These are phyloP conservation scores for Plotosus lineatus DNA, from an alignment of 2,113 vertebrate species.

Conservation along the genomic window DNA sequence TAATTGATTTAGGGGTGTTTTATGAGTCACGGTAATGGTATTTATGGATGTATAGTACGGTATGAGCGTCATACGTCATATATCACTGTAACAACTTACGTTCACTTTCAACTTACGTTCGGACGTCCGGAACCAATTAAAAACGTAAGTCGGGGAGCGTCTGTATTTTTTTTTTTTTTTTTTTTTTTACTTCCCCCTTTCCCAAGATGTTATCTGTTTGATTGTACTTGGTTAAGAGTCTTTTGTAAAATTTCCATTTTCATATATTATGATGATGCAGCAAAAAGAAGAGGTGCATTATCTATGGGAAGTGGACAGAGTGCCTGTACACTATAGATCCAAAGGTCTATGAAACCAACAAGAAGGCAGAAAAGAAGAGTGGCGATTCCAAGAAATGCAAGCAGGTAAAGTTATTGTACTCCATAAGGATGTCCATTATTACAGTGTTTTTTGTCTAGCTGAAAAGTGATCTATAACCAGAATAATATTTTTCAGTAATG, in stretches of 20 bases:
- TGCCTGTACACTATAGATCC: slow-evolving; percentile 89
- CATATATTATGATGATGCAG: slow-evolving; percentile 63
- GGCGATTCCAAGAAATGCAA: slow-evolving; percentile 75
- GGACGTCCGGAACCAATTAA: too few relatives aligned
- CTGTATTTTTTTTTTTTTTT: too few relatives aligned
- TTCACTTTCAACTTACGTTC: too few relatives aligned
- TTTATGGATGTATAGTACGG: too few relatives aligned
- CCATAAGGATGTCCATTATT: background rate
- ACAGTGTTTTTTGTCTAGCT: too few relatives aligned
- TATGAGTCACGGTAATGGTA: too few relatives aligned
- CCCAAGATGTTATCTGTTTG: background rate
- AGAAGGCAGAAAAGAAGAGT: slow-evolving; percentile 81
- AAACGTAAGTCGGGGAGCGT: too few relatives aligned
- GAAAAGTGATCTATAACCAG: background rate
- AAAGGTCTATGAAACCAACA: slow-evolving; percentile 76
- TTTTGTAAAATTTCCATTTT: slow-evolving; percentile 7
- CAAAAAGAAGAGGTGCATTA: slow-evolving; percentile 86
- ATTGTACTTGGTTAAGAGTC: background rate
- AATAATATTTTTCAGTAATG: background rate
- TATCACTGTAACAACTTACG: too few relatives aligned
- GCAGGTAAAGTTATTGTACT: slow-evolving; percentile 68
- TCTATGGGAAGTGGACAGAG: slow-evolving; percentile 98
- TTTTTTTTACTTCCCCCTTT: too few relatives aligned
- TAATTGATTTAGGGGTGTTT: too few relatives aligned
- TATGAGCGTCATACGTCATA: too few relatives aligned